Evolutionary conservation across 1,140 invertebrate genomes (phyloP).

Genomic region (Teleogryllus occipitalis): DNA sequence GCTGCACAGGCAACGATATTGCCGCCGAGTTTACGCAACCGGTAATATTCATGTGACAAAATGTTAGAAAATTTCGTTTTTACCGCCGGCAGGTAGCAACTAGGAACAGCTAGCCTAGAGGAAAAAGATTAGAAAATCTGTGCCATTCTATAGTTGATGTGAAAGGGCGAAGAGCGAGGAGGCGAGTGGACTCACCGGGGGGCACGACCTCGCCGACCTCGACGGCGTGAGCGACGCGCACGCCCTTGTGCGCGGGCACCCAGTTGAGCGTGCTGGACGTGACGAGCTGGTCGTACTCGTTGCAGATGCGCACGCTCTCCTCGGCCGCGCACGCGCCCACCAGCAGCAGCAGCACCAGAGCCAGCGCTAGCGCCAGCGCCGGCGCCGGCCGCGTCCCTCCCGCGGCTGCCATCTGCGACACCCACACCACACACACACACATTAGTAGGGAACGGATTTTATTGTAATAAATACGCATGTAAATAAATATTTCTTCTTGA

Average conservation of each 20-base stretch:
- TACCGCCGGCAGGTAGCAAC: too few species aligned
- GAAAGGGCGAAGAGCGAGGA: too few species aligned
- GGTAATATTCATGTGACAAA: too few species aligned
- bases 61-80: too few species aligned
- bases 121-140: too few species aligned
- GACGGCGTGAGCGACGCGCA: constrained; percentile 41
- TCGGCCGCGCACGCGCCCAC: constrained; percentile 25
- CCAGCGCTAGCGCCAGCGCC: neutral
- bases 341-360: constrained; percentile 3
- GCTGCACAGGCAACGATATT: too few species aligned
- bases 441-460: too few species aligned
- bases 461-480: too few species aligned
- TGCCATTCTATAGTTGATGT: too few species aligned
- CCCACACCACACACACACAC: neutral
- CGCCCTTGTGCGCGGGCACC: constrained; percentile 40
- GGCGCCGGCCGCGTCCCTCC: neutral
- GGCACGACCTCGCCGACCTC: constrained; percentile 36
- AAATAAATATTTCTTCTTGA: too few species aligned
- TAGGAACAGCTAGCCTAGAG: too few species aligned
- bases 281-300: constrained; percentile 37
- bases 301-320: constrained; percentile 40
- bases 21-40: too few species aligned
- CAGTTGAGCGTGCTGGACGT: constrained; percentile 50
- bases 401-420: neutral
- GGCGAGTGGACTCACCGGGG: neutral